Evolutionary conservation across 2,113 vertebrate species (phyloP).

Genomic region (Nothoprocta perdicaria): DNA sequence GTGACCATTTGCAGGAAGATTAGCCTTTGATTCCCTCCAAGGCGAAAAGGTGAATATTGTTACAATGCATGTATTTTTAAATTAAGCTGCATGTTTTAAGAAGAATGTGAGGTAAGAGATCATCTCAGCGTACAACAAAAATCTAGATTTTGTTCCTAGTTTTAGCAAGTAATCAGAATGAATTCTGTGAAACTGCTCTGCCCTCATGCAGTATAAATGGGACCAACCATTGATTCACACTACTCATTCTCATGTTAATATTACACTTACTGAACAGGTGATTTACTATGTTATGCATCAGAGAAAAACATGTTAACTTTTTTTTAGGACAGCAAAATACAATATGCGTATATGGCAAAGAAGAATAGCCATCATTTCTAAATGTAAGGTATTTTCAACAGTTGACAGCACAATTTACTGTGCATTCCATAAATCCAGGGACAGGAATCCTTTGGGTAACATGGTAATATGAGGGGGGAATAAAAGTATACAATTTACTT

Average conservation of each 20-base stretch:
- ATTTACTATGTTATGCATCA: background rate
- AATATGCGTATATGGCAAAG: background rate
- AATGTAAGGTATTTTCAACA: background rate
- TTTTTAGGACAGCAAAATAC: background rate
- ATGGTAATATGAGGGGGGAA: background rate
- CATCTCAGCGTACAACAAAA: background rate
- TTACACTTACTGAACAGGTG: background rate
- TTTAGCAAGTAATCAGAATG: background rate
- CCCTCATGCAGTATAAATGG: background rate
- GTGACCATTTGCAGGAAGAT: conserved; percentile 4
- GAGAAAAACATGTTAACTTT: background rate
- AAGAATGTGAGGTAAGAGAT: background rate
- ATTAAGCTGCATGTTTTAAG: background rate
- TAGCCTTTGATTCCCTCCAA: background rate
- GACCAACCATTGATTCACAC: background rate
- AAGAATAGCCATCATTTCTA: background rate
- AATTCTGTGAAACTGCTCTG: background rate
- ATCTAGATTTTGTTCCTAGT: background rate
- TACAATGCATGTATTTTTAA: background rate
- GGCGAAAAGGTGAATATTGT: background rate
- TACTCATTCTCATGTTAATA: background rate
- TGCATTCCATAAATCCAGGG: background rate
- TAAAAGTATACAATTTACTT: background rate
- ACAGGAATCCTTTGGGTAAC: background rate
- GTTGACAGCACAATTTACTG: background rate